Conservation (phyloP, 2,888 invertebrate genomes). For the Hypomecis punctinalis region DNA sequence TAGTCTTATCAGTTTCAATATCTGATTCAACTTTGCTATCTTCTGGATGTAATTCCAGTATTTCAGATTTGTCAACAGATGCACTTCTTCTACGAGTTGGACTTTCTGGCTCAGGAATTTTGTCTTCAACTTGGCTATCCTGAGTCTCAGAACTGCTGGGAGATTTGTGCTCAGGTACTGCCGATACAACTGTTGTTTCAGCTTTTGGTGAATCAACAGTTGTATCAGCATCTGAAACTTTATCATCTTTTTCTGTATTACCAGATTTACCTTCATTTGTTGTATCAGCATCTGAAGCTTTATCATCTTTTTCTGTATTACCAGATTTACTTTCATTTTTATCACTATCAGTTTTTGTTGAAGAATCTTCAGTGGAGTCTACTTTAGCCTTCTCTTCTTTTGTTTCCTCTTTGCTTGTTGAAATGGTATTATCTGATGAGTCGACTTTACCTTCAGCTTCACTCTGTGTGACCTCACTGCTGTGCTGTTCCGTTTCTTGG, state of each 20-base stretch:
- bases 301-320: conserved; percentile 43
- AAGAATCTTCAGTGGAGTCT: conserved; percentile 39
- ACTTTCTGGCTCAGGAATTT: conserved; percentile 38
- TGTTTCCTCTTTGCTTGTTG: conserved; percentile 39
- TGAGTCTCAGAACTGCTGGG: conserved; percentile 34
- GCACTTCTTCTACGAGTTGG: conserved; percentile 55
- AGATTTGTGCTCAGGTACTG: conserved; percentile 45
- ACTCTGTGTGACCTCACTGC: conserved; percentile 59
- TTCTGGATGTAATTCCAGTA: conserved; percentile 72
- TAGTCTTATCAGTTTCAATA: conserved; percentile 56
- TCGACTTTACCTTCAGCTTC: conserved; percentile 45
- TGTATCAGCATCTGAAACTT: conserved; percentile 61
- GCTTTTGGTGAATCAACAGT: conserved; percentile 67
- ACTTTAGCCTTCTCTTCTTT: conserved; percentile 33
- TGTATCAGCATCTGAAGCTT: conserved; percentile 60
- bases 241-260: no score
- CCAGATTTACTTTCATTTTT: conserved; percentile 32
- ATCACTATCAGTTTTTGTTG: conserved; percentile 30
- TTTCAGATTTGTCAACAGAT: conserved; percentile 71
- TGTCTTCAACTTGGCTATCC: conserved; percentile 34
- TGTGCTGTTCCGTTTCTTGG: conserved; percentile 45
- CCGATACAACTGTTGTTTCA: conserved; percentile 59
- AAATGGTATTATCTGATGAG: conserved; percentile 41
- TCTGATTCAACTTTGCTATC: conserved; percentile 70
- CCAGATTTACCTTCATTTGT: conserved; percentile 46